Base-by-base conservation (phyloP, 2,113 vertebrate genomes). In the Zonotrichia leucophrys region DNA sequence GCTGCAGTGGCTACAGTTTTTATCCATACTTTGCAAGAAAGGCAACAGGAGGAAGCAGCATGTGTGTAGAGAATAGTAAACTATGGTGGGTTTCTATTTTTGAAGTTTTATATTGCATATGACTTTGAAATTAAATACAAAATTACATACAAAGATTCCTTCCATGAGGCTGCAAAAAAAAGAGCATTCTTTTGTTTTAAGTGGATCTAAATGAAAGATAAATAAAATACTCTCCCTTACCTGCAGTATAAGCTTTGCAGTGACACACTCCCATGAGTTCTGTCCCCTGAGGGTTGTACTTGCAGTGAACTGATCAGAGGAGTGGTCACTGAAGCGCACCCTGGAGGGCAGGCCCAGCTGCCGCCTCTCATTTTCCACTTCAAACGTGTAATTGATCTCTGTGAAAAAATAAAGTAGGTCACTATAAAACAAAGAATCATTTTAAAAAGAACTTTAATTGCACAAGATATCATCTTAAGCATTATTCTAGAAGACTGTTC, bases 291-390 rank as follows among this genome's bases (percentile, higher is more conserved):
- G 97, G 28, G 97, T 98, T n/a, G 99, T 87, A 37, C 90, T 98
- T 79, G 98, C 97, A 6, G 97, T 98, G 10, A 98, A 97, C 92
- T 97, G 97, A 70, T 99, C 98, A 25, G 98, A 96, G 4, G 97
- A 97, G 17, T 95, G 97, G 86, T 97, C 98, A 89, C 85, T 94
- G 96, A 99, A 99, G 42, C 96, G 97, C 24, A 98, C 98, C 97
- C 99, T 98, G 11, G 99, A 98, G 0, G 96, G 97, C 64, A 98
- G 95, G 8, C 98, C 98, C 58, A 98, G 96, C 92, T 98, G 98
- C 89, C 98, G 98, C 94, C 98, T 98, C 68, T 98, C 97, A 3
- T 97, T 98, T 87, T 99, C 99, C 12, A 98, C 98, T 92, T 99
- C 99, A 21, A 99, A 93, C 2, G 93, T 97, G 42, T 98, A 99